These are phyloP conservation scores for Notocelia uddmanniana DNA, from an alignment of 2,888 invertebrate genomes.

Conservation along the genomic window DNA sequence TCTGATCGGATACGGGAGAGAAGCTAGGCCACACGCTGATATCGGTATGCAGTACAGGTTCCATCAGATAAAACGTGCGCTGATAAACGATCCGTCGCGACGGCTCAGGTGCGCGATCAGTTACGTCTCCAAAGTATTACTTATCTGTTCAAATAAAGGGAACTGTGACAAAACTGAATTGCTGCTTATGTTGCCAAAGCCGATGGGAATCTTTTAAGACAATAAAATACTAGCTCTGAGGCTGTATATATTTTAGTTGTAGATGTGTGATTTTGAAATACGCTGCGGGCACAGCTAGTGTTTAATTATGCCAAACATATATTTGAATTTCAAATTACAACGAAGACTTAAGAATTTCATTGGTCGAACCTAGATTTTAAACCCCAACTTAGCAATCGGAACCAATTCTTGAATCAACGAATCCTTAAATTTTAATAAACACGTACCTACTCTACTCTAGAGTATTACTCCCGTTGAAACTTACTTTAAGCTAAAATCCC, in stretches of 20 bases:
- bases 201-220: not conserved
- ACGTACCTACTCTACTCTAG: too few relatives aligned
- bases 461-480: too few relatives aligned
- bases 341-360: too few relatives aligned
- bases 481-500: too few relatives aligned
- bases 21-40: not conserved
- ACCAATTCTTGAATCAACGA: too few relatives aligned
- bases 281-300: not conserved
- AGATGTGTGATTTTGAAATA: too few relatives aligned
- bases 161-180: not conserved
- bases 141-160: conserved; percentile 4
- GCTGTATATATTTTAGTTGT: not conserved
- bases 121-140: conserved; percentile 5
- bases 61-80: conserved; percentile 5
- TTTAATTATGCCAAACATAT: not conserved
- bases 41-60: conserved; percentile 1
- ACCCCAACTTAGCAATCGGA: too few relatives aligned
- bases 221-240: not conserved
- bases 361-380: too few relatives aligned
- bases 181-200: not conserved
- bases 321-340: too few relatives aligned
- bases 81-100: not conserved
- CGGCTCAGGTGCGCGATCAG: conserved; percentile 17
- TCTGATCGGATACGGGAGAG: not conserved
- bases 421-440: too few relatives aligned